phyloP scores from a whole-genome alignment of 2,113 vertebrate species.

The Catharus bicknelli region DNA sequence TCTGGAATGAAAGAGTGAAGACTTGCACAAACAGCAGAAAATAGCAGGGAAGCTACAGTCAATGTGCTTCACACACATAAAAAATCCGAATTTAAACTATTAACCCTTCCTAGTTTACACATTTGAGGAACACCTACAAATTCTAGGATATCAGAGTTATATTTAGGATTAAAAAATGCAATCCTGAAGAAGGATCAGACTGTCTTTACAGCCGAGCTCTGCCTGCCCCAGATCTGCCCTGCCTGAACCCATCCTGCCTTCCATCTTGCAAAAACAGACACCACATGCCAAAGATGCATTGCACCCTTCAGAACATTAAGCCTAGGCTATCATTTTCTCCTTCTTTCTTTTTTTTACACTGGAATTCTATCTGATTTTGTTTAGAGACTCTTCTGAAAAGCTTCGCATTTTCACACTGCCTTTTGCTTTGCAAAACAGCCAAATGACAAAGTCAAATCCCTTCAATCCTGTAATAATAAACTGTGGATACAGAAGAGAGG shows the following conservation, averaged over 20 bases:
- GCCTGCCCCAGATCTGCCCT: neutral
- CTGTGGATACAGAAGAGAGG: neutral
- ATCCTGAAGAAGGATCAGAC: neutral
- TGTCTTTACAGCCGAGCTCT: neutral
- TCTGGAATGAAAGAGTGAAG: neutral
- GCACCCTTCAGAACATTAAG: neutral
- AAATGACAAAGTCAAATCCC: neutral
- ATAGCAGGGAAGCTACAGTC: neutral
- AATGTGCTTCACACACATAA: rapidly evolving
- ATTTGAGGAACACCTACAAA: neutral
- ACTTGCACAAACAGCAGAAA: neutral
- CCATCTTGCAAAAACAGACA: neutral
- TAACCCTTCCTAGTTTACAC: neutral
- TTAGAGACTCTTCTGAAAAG: neutral
- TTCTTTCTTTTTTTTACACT: neutral
- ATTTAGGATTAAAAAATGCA: neutral
- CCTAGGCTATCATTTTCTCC: neutral
- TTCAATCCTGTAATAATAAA: neutral
- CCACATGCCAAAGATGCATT: neutral
- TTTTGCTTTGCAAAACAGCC: neutral
- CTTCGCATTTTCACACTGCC: neutral
- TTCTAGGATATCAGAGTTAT: neutral
- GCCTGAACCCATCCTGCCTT: neutral
- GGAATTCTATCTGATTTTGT: neutral
- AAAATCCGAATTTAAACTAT: neutral